Evolutionary conservation across 35 echinoderm and acorn worm genomes (phyloP).

Genomic region (Ptychodera flava): DNA sequence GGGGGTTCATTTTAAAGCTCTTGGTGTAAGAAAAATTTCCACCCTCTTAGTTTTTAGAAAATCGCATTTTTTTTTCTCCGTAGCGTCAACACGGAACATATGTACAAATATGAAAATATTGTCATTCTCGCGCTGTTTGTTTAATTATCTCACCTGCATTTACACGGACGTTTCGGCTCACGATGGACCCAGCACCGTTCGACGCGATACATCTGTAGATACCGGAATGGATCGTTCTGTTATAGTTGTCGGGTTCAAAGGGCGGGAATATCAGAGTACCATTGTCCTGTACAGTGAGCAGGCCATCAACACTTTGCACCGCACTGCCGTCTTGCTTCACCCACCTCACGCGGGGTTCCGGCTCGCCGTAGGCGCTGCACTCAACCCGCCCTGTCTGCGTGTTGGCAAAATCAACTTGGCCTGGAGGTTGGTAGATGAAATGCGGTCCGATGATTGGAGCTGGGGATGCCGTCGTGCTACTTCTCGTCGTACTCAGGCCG

Average conservation of each 20-base stretch:
- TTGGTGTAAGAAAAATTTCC: too few relatives aligned
- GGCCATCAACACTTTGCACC: constrained; percentile 40
- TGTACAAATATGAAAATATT: too few relatives aligned
- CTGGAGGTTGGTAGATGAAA: constrained; percentile 62
- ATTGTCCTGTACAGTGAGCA: constrained; percentile 56
- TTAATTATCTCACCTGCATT: constrained; percentile 97
- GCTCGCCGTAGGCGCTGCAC: constrained; percentile 70
- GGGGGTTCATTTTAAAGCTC: too few relatives aligned
- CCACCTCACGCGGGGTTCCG: constrained; percentile 63
- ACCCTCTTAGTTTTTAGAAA: too few relatives aligned
- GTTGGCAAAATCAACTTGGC: constrained; percentile 49
- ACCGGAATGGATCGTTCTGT: constrained; percentile 44
- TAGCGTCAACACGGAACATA: too few relatives aligned
- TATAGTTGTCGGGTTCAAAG: constrained; percentile 30
- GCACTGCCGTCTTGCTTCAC: constrained; percentile 39
- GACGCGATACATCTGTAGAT: constrained; percentile 77
- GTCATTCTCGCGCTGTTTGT: too few relatives aligned
- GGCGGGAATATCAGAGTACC: constrained; percentile 74
- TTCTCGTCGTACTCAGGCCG: not conserved
- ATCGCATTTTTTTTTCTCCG: too few relatives aligned
- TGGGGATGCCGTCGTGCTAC: not conserved
- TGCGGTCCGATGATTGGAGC: constrained; percentile 37
- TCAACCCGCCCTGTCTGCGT: constrained; percentile 51
- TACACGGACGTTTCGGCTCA: constrained; percentile 75
- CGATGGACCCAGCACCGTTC: constrained; percentile 64